Evolutionary conservation across 2,888 invertebrate species (phyloP).

Genomic region (Heteropelma amictum): DNA sequence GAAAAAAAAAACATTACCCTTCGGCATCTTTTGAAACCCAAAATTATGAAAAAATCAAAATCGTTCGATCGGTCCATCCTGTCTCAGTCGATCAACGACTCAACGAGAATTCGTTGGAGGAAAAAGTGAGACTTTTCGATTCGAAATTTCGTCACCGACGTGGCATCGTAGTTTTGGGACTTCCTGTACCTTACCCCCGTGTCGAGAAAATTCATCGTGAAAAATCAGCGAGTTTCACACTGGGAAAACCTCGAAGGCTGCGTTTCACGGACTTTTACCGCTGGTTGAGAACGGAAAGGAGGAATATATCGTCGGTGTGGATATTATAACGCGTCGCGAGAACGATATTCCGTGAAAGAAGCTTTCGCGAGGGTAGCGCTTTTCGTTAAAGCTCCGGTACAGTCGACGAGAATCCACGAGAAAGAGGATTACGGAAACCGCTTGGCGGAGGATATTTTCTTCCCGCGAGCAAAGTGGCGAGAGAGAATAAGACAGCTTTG

Average conservation of each 20-base stretch:
- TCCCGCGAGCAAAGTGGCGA: background rate
- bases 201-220: no score
- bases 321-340: slow-evolving; percentile 25
- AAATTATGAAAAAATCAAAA: no score
- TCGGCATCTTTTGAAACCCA: no score
- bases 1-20: no score
- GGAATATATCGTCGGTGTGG: background rate
- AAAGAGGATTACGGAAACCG: slow-evolving; percentile 44
- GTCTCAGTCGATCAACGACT: no score
- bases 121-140: no score
- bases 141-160: no score
- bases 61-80: no score
- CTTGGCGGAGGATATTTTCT: slow-evolving; percentile 17
- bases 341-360: background rate
- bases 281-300: slow-evolving; percentile 3
- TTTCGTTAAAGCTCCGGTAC: slow-evolving; percentile 11
- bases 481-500: background rate
- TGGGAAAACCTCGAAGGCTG: background rate
- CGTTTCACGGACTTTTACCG: slow-evolving; percentile 26
- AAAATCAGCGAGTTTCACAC: no score
- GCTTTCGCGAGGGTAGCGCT: slow-evolving; percentile 21
- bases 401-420: slow-evolving; percentile 35
- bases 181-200: no score
- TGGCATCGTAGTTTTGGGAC: no score
- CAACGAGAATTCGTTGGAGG: no score